These are phyloP conservation scores for Rhagoletis pomonella DNA, from an alignment of 1,140 invertebrate species.

Conservation along the genomic window DNA sequence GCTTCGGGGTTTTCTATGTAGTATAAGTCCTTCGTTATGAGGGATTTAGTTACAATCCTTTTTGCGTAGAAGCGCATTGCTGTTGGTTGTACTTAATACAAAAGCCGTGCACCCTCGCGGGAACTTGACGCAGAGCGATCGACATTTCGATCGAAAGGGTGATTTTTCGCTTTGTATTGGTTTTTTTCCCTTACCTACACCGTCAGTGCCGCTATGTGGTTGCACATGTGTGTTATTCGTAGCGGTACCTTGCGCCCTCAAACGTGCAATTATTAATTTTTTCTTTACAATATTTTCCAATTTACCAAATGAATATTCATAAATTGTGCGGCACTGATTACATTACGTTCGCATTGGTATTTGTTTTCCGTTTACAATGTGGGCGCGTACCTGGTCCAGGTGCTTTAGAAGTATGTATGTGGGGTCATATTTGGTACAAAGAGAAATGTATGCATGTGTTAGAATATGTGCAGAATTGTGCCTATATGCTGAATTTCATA, in stretches of 20 bases:
- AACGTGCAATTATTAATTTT: slow-evolving; percentile 39
- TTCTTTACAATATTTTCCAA: neutral
- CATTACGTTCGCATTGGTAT: slow-evolving; percentile 9
- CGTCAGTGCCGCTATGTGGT: neutral
- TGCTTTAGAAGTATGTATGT: neutral
- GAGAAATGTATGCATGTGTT: no score
- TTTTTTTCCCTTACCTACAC: neutral
- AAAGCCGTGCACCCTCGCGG: neutral
- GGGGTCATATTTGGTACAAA: no score
- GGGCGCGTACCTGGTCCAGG: slow-evolving; percentile 37
- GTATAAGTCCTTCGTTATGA: neutral
- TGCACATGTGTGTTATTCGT: neutral
- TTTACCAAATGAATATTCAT: slow-evolving; percentile 17
- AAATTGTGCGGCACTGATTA: neutral
- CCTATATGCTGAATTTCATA: no score
- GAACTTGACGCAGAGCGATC: slow-evolving; percentile 15
- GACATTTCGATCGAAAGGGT: neutral
- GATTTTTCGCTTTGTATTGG: neutral
- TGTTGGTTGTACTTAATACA: neutral
- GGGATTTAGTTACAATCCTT: slow-evolving; percentile 56
- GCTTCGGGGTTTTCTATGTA: neutral
- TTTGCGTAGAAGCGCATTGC: neutral
- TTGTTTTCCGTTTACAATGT: slow-evolving; percentile 37
- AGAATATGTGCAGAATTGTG: no score
- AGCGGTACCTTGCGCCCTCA: neutral